Conservation (phyloP, 2,113 vertebrate species). For the Podilymbus podiceps region DNA sequence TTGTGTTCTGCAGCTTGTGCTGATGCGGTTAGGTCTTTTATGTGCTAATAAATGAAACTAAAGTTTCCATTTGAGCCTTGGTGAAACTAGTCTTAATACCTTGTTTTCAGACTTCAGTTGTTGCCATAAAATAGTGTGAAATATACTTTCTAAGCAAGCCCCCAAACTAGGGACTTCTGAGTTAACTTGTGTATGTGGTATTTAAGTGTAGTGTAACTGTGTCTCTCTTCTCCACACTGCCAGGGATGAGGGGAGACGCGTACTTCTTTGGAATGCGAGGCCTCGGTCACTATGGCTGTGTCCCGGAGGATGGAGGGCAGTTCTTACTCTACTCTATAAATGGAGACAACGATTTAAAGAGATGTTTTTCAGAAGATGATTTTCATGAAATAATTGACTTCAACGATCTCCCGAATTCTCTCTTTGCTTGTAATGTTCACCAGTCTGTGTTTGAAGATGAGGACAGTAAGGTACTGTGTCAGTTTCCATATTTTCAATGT, state of each 20-base stretch:
- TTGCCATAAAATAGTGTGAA: not conserved
- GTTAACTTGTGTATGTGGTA: not conserved
- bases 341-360: conserved; percentile 65
- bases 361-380: conserved; percentile 75
- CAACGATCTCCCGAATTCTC: conserved; percentile 84
- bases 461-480: conserved; percentile 79
- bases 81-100: not conserved
- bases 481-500: not conserved
- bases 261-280: conserved; percentile 79
- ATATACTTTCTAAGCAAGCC: not conserved
- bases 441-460: conserved; percentile 86
- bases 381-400: conserved; percentile 86
- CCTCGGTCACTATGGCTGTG: conserved; percentile 61
- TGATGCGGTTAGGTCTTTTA: not conserved
- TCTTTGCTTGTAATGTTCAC: conserved; percentile 87
- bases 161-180: not conserved
- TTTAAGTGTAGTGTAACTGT: not conserved
- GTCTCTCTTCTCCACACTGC: not conserved
- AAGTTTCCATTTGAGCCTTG: not conserved
- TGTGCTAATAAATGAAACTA: not conserved
- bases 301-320: conserved; percentile 74
- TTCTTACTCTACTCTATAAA: conserved; percentile 77
- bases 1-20: not conserved
- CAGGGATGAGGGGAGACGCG: conserved; percentile 84
- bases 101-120: not conserved